Conservation (phyloP, 2,888 invertebrate genomes). For the Neoaliturus tenellus region DNA sequence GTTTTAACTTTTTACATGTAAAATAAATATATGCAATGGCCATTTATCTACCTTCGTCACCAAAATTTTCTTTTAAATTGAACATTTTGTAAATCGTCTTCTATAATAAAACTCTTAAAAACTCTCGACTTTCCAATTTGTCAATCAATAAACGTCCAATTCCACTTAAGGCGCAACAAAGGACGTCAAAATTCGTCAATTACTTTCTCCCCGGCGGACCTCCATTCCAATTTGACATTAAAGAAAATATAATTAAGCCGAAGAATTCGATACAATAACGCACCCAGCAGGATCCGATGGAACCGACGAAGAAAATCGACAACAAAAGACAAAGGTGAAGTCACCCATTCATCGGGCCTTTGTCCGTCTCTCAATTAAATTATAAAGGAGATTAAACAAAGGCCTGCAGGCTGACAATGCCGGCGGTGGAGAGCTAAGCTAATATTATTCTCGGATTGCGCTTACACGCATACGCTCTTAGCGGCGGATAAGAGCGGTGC, state of each 20-base stretch:
- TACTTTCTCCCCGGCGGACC: slow-evolving; percentile 7
- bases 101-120: too few relatives aligned
- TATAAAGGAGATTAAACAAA: slow-evolving; percentile 38
- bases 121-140: too few relatives aligned
- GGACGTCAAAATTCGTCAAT: neutral
- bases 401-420: neutral
- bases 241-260: slow-evolving; percentile 12
- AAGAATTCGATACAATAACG: slow-evolving; percentile 13
- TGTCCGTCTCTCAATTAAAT: slow-evolving; percentile 42
- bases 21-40: too few relatives aligned
- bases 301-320: slow-evolving; percentile 8
- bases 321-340: slow-evolving; percentile 38
- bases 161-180: neutral
- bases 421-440: slow-evolving; percentile 37
- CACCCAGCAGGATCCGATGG: slow-evolving; percentile 11
- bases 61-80: too few relatives aligned
- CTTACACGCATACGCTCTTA: slow-evolving; percentile 33
- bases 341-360: slow-evolving; percentile 23
- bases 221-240: slow-evolving; percentile 11
- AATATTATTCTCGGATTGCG: slow-evolving; percentile 45
- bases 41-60: too few relatives aligned
- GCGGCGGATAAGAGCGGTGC: slow-evolving; percentile 29
- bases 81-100: too few relatives aligned
- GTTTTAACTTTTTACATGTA: too few relatives aligned
- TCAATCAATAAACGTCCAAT: neutral